Percentiles rank a stretch among this genome's conserved stretches.
Evolutionary conservation across 1,140 invertebrate genomes (phyloP).

Genomic region (Pachypeltis micranthus): DNA sequence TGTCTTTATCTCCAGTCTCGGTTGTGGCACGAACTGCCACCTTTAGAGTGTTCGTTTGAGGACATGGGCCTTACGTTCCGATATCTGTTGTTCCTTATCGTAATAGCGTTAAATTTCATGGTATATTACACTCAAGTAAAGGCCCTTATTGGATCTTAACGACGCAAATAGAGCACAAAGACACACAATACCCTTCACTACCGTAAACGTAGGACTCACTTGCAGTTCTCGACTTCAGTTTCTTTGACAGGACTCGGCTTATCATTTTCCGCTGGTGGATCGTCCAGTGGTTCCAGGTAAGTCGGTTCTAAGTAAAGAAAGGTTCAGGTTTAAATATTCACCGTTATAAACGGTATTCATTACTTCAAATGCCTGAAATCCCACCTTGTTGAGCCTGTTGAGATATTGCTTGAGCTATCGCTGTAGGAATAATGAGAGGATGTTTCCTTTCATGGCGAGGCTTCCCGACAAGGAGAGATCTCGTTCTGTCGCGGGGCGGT

Average conservation of each 20-base stretch:
- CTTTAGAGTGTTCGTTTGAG: too few species aligned
- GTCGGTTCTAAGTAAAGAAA: conserved; percentile 21
- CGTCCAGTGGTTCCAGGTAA: conserved; percentile 25
- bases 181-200: neutral
- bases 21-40: too few species aligned
- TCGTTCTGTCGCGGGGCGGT: conserved; percentile 55
- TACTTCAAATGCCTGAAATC: conserved; percentile 27
- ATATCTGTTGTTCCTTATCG: too few species aligned
- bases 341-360: too few species aligned
- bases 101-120: too few species aligned
- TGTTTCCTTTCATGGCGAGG: conserved; percentile 75
- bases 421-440: conserved; percentile 69
- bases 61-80: too few species aligned
- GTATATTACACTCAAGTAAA: too few species aligned
- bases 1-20: too few species aligned
- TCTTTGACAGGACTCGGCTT: neutral
- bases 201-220: neutral
- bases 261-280: conserved; percentile 14
- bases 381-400: conserved; percentile 27
- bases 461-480: conserved; percentile 50
- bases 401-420: conserved; percentile 46
- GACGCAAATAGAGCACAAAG: too few species aligned
- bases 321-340: too few species aligned
- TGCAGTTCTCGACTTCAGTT: neutral
- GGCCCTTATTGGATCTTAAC: too few species aligned